Evolutionary conservation across 2,797 vertebrate species (phyloP).

Genomic region (Liasis olivaceus): DNA sequence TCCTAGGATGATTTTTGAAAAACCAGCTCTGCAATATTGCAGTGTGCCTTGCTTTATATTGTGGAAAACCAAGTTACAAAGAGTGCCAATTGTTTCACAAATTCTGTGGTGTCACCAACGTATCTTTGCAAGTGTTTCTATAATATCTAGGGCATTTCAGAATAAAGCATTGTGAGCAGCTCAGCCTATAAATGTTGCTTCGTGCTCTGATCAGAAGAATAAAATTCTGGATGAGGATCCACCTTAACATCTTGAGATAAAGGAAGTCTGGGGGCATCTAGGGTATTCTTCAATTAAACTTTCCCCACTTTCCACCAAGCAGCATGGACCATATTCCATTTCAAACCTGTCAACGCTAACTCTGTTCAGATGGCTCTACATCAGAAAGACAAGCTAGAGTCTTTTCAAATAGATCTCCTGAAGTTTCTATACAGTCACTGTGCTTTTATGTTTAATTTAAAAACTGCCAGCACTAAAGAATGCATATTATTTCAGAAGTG

Average conservation of each 20-base stretch:
- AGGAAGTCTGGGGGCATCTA: background rate
- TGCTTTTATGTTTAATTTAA: background rate
- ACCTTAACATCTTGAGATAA: background rate
- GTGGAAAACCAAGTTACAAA: background rate
- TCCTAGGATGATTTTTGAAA: background rate
- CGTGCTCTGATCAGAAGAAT: background rate
- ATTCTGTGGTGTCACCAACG: background rate
- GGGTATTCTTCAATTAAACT: background rate
- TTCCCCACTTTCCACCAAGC: background rate
- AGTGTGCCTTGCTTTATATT: background rate
- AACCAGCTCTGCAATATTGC: background rate
- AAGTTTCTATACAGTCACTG: background rate
- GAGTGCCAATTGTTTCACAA: background rate
- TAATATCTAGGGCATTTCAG: background rate
- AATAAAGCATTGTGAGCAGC: background rate
- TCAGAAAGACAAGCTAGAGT: rapidly evolving
- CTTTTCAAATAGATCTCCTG: background rate
- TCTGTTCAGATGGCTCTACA: background rate
- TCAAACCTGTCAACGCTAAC: background rate
- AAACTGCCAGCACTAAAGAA: rapidly evolving
- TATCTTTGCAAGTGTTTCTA: background rate
- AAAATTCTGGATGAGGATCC: background rate
- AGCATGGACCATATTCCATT: background rate
- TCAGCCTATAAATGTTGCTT: background rate
- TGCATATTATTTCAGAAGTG: background rate